Percentiles rank a stretch among this genome's conserved stretches.
Conservation (phyloP, 2,888 invertebrate species). For the Ichneumoninae sp. region DNA sequence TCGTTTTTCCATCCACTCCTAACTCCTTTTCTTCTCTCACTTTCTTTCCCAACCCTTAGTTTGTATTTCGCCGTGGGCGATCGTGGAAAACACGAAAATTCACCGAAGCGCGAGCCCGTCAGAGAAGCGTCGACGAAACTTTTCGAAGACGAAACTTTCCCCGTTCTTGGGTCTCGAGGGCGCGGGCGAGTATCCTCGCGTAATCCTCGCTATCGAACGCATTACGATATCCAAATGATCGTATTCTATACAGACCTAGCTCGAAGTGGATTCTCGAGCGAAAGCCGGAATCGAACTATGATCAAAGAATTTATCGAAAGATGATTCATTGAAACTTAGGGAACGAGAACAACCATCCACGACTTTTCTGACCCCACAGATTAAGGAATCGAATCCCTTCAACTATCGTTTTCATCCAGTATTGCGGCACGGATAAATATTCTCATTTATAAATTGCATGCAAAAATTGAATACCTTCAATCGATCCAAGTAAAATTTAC, state of each 20-base stretch:
- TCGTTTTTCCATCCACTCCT: background rate
- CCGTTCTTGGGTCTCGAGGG: background rate
- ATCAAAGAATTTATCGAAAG: background rate
- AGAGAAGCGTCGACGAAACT: conserved; percentile 28
- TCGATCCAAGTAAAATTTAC: background rate
- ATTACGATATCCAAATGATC: conserved; percentile 36
- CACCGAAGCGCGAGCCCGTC: background rate
- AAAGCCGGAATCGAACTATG: conserved; percentile 10
- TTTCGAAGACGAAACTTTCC: conserved; percentile 1
- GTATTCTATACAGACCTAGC: background rate
- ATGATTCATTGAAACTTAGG: conserved; percentile 27
- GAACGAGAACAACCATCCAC: background rate
- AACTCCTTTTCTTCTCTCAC: background rate
- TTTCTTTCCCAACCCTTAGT: background rate
- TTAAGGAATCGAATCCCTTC: background rate
- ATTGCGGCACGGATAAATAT: background rate
- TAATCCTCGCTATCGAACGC: conserved; percentile 8
- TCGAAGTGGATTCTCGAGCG: background rate
- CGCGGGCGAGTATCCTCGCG: background rate
- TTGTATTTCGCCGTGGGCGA: conserved; percentile 8
- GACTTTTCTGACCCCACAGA: background rate
- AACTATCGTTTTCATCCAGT: background rate
- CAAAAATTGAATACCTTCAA: background rate
- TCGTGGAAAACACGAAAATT: conserved; percentile 16
- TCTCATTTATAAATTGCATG: background rate